These are phyloP conservation scores for Heterochromis multidens DNA, from an alignment of 2,113 vertebrate genomes.

Conservation along the genomic window DNA sequence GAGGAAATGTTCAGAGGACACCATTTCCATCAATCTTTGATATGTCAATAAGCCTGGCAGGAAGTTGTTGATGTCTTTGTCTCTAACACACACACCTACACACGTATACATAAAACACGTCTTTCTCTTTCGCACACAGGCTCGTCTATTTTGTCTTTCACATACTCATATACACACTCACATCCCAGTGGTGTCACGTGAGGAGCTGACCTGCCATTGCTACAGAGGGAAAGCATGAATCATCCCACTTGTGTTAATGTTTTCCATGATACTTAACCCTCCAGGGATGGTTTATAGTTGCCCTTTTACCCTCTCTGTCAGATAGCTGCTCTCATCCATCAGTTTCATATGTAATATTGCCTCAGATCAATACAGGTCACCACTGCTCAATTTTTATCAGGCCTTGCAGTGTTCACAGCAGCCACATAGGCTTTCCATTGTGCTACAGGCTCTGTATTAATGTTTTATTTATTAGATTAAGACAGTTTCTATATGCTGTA, in stretches of 20 bases:
- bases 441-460: not conserved
- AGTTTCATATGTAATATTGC: slow-evolving; percentile 63
- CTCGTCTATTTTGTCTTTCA: slow-evolving; percentile 16
- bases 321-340: slow-evolving; percentile 55
- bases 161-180: not conserved
- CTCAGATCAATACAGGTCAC: slow-evolving; percentile 62
- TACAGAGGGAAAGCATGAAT: slow-evolving; percentile 45
- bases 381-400: slow-evolving; percentile 25
- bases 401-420: not conserved
- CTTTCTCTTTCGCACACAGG: not conserved
- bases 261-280: slow-evolving; percentile 55
- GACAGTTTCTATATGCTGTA: rapidly evolving
- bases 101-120: not conserved
- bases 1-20: slow-evolving; percentile 50
- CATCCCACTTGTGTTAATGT: slow-evolving; percentile 48
- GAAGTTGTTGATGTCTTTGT: slow-evolving; percentile 47
- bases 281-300: slow-evolving; percentile 45
- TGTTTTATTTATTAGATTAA: not conserved
- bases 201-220: slow-evolving; percentile 3
- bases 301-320: slow-evolving; percentile 62
- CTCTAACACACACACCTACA: not conserved
- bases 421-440: not conserved
- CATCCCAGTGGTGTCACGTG: not conserved
- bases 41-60: slow-evolving; percentile 51
- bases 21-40: slow-evolving; percentile 55